Base-by-base conservation (phyloP, 2,888 invertebrate genomes). In the Drosophila tanythrix region DNA sequence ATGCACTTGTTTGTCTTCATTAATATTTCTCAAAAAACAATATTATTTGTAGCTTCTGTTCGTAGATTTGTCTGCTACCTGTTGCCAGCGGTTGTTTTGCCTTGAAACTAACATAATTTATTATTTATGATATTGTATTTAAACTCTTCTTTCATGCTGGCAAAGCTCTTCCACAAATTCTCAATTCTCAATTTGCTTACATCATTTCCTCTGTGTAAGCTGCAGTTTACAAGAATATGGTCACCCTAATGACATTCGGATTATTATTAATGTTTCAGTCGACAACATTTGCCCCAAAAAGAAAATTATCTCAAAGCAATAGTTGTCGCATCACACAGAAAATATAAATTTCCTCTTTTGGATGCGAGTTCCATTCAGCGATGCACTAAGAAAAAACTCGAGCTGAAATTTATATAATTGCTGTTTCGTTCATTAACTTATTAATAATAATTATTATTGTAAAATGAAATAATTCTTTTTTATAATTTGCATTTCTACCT, bases 261-360 rank as follows among this genome's bases (percentile, higher is more conserved):
- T 36, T 55, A 55, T 55, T 36, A 36, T 71, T 40, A 13, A n/a
- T 33, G 18, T 36, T 63, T 18, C 43, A 27, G 48, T 33, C 35
- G 57, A 48, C 55, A 69, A 51, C 35, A 60, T 35, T 53, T 48
- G 21, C 33, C 13, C 40, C 5, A 11, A 11, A 31, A 55, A 55
- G 2, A 31, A 55, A 51, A 13, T 21, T 21, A 15, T 11, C 57
- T 21, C 35, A 25, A 51, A 58, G 50, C 52, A 56, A 58, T 27
- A 63, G 51, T 63, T 75, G 59, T 63, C 63, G 50, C 52, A 46
- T 55, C 58, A 13, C 38, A 70, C 35, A 29, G 25, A 79, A 79
- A 66, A 53, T 66, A 65, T 65, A 55, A 67, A 67, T 77, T 79
- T 77, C 70, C 78, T 77, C 64, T 64, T 74, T 66, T 56, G 59